Base-by-base conservation (phyloP, 2,113 vertebrate genomes). In the Callionymus lyra region DNA sequence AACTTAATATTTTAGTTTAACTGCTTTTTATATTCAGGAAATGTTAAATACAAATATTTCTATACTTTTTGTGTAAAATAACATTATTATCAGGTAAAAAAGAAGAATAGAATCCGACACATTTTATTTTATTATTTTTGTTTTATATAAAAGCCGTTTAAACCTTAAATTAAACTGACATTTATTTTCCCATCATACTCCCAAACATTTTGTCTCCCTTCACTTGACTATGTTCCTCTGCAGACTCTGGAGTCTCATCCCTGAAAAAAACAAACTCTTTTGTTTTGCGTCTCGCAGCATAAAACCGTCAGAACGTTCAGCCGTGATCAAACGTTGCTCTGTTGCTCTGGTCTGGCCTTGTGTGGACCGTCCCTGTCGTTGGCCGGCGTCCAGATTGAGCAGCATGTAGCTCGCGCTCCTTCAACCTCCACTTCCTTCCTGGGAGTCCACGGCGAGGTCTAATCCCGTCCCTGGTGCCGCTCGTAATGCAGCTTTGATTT, bases 401-500 rank as follows among this genome's bases (percentile, higher is more conserved):
- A 6, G 46, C 65, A 55, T 74, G 65, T 50, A 34, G 39, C 62
- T 45, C n/a, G 48, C 31, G 47, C 50, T 72, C 59, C 42, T 38
- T 61, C 54, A 36, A 33, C 51, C 45, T 39, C 14, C n/a, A 14
- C 62, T 52, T 65, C 52, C 54, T 61, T 49, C 53, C 11, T 46
- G 53, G 32, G 60, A 68, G 70, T 74, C 69, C 60, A 50, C 42
- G 42, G 44, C 16, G 38, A 65, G 53, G 57, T 49, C 32, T 66
- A 70, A 79, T 79, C 60, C 57, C 35, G 59, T 61, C 68, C 48
- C 56, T 35, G 50, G 56, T 76, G 68, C 60, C 62, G 21, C 40
- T 53, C 54, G 63, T 72, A 71, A 63, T 64, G 51, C 45, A 34
- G 66, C 36, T 65, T 70, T 74, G 59, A 72, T 75, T 72, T 79